Base-by-base conservation (phyloP, 2,797 vertebrate genomes). In the Podargus strigoides region DNA sequence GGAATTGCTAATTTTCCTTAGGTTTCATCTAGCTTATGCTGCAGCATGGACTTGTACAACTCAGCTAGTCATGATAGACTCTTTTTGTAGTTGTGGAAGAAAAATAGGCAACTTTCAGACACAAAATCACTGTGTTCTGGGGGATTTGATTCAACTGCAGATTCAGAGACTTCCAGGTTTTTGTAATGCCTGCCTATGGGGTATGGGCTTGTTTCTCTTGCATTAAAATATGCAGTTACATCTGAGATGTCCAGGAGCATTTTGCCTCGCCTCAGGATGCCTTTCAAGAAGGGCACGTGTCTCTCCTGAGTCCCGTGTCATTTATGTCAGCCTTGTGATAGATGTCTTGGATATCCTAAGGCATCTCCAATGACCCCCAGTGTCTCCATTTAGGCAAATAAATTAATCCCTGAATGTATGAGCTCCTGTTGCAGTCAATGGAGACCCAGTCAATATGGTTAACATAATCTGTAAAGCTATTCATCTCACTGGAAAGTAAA, bases 281-380 rank as follows among this genome's bases (percentile, higher is more conserved):
- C 47, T 69, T 83, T 22, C 44, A 21, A 46, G 41, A 41, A 64
- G 22, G 46, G 3, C 37, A 14, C 0, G 0, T 36, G 16, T 73
- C 44, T 47, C 22, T 91, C 36, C 47, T 0, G 0, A 53, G 50
- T 69, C 84, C 28, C 12, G 5, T 68, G 67, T 58, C 44, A 10
- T 75, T 75, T 59, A 0, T 62, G 49, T 37, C 62, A 77, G 46
- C 42, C 53, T 52, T 4, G 34, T 44, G 59, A n/a, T 19, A 30
- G 39, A 12, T 36, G 37, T 42, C 70, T 55, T 79, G 59, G 47
- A 32, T 67, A 55, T 67, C 68, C 44, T 36, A 36, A 62, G 58
- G 70, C 70, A 44, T 66, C 84, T 79, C 72, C 41, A 5, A 34
- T 24, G 28, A 59, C 59, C 64, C 47, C 1, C 5, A 5, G 47